Conservation (phyloP, 1,140 invertebrate genomes). For the Drosophila kepulauana region DNA sequence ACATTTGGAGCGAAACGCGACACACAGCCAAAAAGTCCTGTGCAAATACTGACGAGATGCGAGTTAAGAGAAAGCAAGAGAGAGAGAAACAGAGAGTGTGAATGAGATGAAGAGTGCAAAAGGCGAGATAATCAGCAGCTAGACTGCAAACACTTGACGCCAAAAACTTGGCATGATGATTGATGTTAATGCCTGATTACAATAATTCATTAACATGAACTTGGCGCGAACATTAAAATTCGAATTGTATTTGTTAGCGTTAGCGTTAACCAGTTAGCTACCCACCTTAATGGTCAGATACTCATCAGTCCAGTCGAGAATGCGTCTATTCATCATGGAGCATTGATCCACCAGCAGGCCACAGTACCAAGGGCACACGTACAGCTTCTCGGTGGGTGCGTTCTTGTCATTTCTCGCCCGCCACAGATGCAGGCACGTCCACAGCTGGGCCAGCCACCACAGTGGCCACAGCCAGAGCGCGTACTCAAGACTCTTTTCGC, state of each 20-base stretch:
- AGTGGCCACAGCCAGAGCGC: slow-evolving; percentile 90
- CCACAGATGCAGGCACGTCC: slow-evolving; percentile 94
- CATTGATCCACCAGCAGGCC: slow-evolving; percentile 94
- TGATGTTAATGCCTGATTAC: slow-evolving; percentile 71
- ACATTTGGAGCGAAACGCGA: slow-evolving; percentile 63
- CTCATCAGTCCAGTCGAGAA: slow-evolving; percentile 89
- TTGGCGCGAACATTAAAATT: slow-evolving; percentile 13
- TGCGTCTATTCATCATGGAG: slow-evolving; percentile 92
- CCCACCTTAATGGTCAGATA: slow-evolving; percentile 93
- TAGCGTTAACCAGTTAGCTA: background rate
- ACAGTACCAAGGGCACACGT: slow-evolving; percentile 93
- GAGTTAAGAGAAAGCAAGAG: slow-evolving; percentile 14
- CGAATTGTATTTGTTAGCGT: slow-evolving; percentile 29
- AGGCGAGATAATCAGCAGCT: slow-evolving; percentile 25
- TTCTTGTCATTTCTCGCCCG: slow-evolving; percentile 91
- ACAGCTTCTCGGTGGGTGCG: slow-evolving; percentile 92
- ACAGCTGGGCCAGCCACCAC: slow-evolving; percentile 91
- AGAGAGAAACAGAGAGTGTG: background rate
- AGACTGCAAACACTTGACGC: slow-evolving; percentile 21
- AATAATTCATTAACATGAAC: slow-evolving; percentile 72
- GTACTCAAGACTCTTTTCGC: slow-evolving; percentile 86
- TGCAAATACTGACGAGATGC: slow-evolving; percentile 20
- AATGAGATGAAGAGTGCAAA: background rate
- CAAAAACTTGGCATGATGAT: slow-evolving; percentile 53
- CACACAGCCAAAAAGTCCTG: slow-evolving; percentile 49